phyloP scores from a whole-genome alignment of 1,140 invertebrate genomes.

The Drosophila orosa region DNA sequence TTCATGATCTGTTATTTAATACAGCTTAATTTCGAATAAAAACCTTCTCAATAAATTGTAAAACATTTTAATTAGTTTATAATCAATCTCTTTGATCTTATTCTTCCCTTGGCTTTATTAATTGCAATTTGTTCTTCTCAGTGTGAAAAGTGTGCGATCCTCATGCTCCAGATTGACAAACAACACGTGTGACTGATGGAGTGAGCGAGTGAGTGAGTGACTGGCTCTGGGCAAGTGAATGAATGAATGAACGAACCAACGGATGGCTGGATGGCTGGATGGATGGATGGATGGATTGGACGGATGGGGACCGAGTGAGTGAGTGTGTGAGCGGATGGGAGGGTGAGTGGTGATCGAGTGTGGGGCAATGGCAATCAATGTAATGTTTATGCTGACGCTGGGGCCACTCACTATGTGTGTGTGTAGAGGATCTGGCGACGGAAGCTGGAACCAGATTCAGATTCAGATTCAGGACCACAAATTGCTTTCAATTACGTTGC shows the following conservation, averaged over 20 bases:
- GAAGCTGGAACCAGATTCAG: conserved; percentile 37
- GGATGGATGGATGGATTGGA: conserved; percentile 15
- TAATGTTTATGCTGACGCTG: conserved; percentile 76
- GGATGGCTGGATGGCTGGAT: conserved; percentile 11
- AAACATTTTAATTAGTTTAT: too few species aligned
- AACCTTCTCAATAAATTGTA: too few species aligned
- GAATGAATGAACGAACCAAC: conserved; percentile 33
- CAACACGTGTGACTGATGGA: conserved; percentile 74
- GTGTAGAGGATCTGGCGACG: conserved; percentile 3
- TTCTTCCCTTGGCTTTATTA: neutral
- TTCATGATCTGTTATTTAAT: neutral
- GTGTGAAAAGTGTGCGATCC: conserved; percentile 43
- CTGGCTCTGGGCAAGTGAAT: conserved; percentile 41
- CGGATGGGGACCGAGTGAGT: conserved; percentile 9
- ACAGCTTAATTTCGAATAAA: neutral
- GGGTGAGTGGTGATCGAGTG: conserved; percentile 34
- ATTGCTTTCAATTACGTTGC: conserved; percentile 82
- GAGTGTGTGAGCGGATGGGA: conserved; percentile 11
- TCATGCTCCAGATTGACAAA: conserved; percentile 68
- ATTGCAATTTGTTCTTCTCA: neutral
- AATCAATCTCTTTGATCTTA: neutral
- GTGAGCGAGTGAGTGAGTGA: conserved; percentile 48
- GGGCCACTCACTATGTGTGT: conserved; percentile 8
- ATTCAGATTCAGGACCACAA: conserved; percentile 66
- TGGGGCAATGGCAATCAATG: conserved; percentile 75